These are phyloP conservation scores for Ahaetulla prasina DNA, from an alignment of 2,113 vertebrate species.

Conservation along the genomic window DNA sequence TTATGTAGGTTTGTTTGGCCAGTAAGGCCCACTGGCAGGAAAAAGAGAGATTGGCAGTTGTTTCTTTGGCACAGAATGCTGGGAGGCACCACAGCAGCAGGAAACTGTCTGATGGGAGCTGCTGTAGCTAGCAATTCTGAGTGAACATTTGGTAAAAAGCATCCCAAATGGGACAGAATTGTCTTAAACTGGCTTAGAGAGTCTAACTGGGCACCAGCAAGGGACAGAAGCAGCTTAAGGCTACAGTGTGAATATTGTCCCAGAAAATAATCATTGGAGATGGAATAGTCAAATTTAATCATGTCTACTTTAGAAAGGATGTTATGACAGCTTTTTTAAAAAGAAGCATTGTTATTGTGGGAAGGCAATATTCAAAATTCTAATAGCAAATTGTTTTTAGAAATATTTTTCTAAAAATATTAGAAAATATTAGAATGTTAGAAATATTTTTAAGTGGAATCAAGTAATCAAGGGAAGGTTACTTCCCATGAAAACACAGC, in stretches of 20 bases:
- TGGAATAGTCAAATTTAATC: background rate
- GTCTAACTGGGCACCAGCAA: background rate
- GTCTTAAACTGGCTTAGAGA: background rate
- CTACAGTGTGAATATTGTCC: background rate
- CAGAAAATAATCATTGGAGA: background rate
- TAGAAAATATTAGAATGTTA: too few species aligned
- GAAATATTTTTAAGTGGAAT: slow-evolving; percentile 34
- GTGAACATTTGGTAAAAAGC: background rate
- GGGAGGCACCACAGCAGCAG: background rate
- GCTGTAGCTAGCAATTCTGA: background rate
- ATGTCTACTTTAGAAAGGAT: background rate
- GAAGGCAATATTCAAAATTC: slow-evolving; percentile 51
- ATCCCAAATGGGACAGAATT: background rate
- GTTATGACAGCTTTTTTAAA: background rate
- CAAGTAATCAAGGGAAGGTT: slow-evolving; percentile 42
- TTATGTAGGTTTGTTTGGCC: background rate
- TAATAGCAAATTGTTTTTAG: slow-evolving; percentile 51
- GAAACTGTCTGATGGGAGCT: background rate
- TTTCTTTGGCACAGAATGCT: background rate
- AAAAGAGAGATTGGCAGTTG: background rate
- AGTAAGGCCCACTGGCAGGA: background rate
- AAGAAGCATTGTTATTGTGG: slow-evolving; percentile 23
- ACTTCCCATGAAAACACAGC: slow-evolving; percentile 54
- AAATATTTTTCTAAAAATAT: too few species aligned
- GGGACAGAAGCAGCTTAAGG: background rate